Percentiles rank a stretch among this genome's conserved stretches.
Conservation (phyloP, 2,888 invertebrate genomes). For the Ceramica pisi region DNA sequence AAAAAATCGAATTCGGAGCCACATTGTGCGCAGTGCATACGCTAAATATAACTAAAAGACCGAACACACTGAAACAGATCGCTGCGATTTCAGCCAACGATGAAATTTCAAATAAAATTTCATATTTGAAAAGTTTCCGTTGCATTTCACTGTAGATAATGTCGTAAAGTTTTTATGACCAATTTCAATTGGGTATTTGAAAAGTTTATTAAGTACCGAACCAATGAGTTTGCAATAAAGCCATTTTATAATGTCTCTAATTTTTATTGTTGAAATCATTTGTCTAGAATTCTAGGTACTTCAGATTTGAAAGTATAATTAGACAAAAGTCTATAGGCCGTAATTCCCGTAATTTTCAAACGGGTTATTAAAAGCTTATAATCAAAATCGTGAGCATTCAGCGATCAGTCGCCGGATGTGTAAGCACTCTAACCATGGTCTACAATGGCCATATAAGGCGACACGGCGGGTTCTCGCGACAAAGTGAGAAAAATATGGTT, state of each 20-base stretch:
- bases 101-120: constrained; percentile 45
- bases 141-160: constrained; percentile 43
- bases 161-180: constrained; percentile 49
- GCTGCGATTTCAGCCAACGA: constrained; percentile 24
- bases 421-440: constrained; percentile 66
- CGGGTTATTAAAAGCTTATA: constrained; percentile 4
- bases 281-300: neutral
- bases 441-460: constrained; percentile 72
- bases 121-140: constrained; percentile 54
- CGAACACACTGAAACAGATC: constrained; percentile 52
- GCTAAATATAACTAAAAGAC: constrained; percentile 68
- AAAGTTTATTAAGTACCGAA: constrained; percentile 54
- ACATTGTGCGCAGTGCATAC: constrained; percentile 80
- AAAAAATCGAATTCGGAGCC: constrained; percentile 81
- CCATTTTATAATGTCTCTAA: constrained; percentile 11
- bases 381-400: constrained; percentile 31
- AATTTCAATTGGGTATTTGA: constrained; percentile 50
- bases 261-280: constrained; percentile 33
- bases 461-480: constrained; percentile 82
- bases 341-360: constrained; percentile 1
- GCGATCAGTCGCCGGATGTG: constrained; percentile 54
- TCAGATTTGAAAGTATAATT: neutral
- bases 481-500: constrained; percentile 90
- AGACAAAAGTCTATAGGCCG: neutral
- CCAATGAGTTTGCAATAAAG: constrained; percentile 37